Conservation (phyloP, 2,888 invertebrate species). For the Dryococelus australis region DNA sequence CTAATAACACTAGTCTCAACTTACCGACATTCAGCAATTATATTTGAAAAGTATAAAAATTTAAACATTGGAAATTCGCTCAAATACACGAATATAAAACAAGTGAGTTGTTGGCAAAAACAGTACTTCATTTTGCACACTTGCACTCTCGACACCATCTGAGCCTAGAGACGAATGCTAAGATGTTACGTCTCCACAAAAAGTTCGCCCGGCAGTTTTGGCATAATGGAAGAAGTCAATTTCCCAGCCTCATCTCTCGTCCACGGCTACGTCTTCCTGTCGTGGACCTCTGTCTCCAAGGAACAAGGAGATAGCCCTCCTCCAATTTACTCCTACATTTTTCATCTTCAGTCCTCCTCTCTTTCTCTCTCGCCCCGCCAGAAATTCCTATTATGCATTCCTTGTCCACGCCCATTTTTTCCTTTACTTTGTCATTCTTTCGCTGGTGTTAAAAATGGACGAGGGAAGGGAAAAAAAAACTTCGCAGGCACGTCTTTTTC, state of each 20-base stretch:
- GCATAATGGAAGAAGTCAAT: conserved; percentile 1
- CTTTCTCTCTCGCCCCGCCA: conserved; percentile 18
- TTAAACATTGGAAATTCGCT: too few species aligned
- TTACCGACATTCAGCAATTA: too few species aligned
- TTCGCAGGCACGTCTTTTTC: not conserved
- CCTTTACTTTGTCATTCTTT: conserved; percentile 29
- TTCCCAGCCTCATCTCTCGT: not conserved
- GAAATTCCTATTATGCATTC: conserved; percentile 33
- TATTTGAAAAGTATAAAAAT: too few species aligned
- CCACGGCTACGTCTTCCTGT: not conserved
- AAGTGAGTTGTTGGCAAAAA: too few species aligned
- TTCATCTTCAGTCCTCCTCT: conserved; percentile 12
- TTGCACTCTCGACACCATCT: not conserved
- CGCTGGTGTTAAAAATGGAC: conserved; percentile 25
- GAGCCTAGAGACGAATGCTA: not conserved
- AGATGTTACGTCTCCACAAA: not conserved
- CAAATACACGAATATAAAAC: too few species aligned
- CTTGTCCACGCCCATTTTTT: conserved; percentile 29
- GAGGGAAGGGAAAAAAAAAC: not conserved
- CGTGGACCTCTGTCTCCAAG: conserved; percentile 16
- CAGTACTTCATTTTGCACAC: not conserved
- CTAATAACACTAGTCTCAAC: too few species aligned
- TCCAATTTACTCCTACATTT: conserved; percentile 30
- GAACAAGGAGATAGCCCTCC: conserved; percentile 11
- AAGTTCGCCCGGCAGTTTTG: not conserved